These are phyloP conservation scores for Dynastes grantii DNA, from an alignment of 2,888 invertebrate genomes.

Conservation along the genomic window DNA sequence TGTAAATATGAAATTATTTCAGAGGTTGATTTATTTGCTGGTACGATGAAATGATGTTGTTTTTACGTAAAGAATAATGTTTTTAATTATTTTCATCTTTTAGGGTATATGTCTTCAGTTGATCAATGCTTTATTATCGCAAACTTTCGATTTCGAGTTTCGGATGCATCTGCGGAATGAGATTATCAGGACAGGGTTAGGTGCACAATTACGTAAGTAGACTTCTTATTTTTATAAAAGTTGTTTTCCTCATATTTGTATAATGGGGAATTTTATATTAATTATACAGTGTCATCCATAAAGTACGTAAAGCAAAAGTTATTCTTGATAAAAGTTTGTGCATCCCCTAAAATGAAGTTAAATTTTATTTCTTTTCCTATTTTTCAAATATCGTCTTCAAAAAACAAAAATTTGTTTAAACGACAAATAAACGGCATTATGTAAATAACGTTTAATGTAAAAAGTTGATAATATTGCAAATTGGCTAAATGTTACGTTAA, in stretches of 20 bases:
- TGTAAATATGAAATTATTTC: constrained; percentile 27
- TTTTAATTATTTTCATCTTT: constrained; percentile 56
- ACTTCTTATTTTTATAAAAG: constrained; percentile 47
- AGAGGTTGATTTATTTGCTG: constrained; percentile 27
- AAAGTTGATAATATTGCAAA: too few species aligned
- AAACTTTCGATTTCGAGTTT: constrained; percentile 93
- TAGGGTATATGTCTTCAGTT: constrained; percentile 92
- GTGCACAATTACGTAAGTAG: constrained; percentile 82
- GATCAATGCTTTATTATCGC: constrained; percentile 93
- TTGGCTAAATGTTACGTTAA: too few species aligned
- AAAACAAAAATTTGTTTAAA: too few species aligned
- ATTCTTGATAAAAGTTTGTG: too few species aligned
- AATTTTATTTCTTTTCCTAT: too few species aligned
- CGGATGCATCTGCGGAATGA: constrained; percentile 95
- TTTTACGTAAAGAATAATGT: background rate
- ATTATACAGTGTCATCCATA: too few species aligned
- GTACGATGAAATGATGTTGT: background rate
- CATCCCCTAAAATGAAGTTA: too few species aligned
- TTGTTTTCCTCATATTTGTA: background rate
- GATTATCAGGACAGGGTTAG: constrained; percentile 92
- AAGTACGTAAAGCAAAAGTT: too few species aligned
- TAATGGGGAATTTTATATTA: too few species aligned
- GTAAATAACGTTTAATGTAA: too few species aligned
- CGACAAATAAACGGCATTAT: too few species aligned
- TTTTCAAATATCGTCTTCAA: too few species aligned